phyloP scores from a whole-genome alignment of 2,888 invertebrate species.

The Elegia similella region DNA sequence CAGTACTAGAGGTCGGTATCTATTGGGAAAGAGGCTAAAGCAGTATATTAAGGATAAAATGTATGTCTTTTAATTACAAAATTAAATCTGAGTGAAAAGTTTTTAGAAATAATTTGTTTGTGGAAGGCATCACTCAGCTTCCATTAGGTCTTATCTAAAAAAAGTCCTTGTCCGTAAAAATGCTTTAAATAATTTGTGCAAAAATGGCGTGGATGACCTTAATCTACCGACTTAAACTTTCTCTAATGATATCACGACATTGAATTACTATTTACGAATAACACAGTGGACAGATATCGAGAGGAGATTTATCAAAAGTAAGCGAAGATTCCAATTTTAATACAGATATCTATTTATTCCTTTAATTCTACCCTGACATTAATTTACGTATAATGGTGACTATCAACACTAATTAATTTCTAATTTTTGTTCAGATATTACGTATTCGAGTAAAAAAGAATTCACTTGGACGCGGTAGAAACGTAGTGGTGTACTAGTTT shows the following conservation, averaged over 20 bases:
- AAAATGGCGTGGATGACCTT: constrained; percentile 33
- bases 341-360: constrained; percentile 66
- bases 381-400: constrained; percentile 93
- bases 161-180: background rate
- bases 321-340: constrained; percentile 64
- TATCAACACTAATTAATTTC: constrained; percentile 72
- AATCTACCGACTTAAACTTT: constrained; percentile 45
- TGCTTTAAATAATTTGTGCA: constrained; percentile 22
- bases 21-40: background rate
- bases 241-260: constrained; percentile 68
- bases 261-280: constrained; percentile 50
- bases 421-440: constrained; percentile 70
- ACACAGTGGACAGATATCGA: constrained; percentile 73
- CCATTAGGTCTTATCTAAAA: background rate
- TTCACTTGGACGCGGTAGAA: constrained; percentile 39
- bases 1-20: background rate
- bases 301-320: constrained; percentile 69
- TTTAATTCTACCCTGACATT: constrained; percentile 89
- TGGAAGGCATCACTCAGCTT: background rate
- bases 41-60: background rate
- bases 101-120: background rate
- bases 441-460: constrained; percentile 56
- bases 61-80: background rate
- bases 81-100: background rate
- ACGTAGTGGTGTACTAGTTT: constrained; percentile 40